Evolutionary conservation across 2,888 invertebrate genomes (phyloP).

Genomic region (Metellina segmentata): DNA sequence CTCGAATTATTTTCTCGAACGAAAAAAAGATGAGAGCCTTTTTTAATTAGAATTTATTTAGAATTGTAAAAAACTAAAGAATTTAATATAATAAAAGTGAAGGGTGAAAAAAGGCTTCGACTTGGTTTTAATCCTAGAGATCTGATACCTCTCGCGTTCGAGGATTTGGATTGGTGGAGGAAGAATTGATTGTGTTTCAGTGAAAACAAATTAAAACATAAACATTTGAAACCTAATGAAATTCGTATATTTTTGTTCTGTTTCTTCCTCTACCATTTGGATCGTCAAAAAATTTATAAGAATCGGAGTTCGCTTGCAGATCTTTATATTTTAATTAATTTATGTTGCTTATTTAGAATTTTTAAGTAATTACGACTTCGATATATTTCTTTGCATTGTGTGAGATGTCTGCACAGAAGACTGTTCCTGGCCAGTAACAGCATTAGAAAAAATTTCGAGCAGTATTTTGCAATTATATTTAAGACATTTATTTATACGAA

Average conservation of each 20-base stretch:
- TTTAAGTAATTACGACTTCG: too few species aligned
- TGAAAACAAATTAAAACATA: not conserved
- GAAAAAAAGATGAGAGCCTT: not conserved
- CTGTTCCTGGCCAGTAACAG: too few species aligned
- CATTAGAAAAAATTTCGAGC: too few species aligned
- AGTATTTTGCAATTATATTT: too few species aligned
- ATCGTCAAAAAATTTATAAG: not conserved
- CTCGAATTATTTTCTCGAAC: not conserved
- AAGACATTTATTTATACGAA: too few species aligned
- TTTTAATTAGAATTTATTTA: not conserved
- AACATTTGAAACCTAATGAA: not conserved
- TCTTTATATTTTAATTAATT: too few species aligned
- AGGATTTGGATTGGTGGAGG: not conserved
- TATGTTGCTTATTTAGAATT: too few species aligned
- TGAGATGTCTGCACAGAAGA: too few species aligned
- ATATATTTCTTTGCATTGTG: too few species aligned
- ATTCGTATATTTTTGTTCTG: not conserved
- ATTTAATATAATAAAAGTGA: not conserved
- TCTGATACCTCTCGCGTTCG: not conserved
- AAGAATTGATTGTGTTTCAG: not conserved
- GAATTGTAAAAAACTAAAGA: not conserved
- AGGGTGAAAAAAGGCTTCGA: not conserved
- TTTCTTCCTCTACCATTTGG: not conserved
- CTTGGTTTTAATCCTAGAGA: not conserved
- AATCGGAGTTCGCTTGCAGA: too few species aligned